phyloP scores from a whole-genome alignment of 2,888 invertebrate genomes.

The Lochmaea crataegi region DNA sequence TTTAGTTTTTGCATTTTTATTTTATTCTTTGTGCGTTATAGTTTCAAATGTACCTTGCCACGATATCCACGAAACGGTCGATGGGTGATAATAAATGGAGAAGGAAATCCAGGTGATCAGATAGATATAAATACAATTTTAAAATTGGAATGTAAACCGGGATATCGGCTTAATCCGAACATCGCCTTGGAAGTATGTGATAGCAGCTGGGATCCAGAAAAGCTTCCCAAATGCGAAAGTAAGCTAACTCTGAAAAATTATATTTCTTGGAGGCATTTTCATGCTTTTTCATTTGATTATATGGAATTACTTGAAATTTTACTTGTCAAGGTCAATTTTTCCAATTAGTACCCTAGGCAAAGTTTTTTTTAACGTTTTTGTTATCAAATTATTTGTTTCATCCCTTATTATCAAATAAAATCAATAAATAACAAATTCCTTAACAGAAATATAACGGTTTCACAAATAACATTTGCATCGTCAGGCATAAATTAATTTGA shows the following conservation, averaged over 20 bases:
- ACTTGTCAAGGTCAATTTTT: too few relatives aligned
- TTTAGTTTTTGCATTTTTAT: neutral
- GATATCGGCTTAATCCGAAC: slow-evolving; percentile 27
- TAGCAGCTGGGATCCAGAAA: slow-evolving; percentile 24
- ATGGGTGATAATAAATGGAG: slow-evolving; percentile 40
- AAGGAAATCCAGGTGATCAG: slow-evolving; percentile 36
- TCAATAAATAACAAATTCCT: too few relatives aligned
- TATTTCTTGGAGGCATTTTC: too few relatives aligned
- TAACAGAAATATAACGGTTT: too few relatives aligned
- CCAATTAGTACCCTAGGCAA: too few relatives aligned
- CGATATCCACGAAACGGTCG: slow-evolving; percentile 35
- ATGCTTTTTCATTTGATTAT: too few relatives aligned
- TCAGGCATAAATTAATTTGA: neutral
- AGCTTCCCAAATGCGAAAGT: slow-evolving; percentile 41
- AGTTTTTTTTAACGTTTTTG: too few relatives aligned
- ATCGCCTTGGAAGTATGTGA: slow-evolving; percentile 36
- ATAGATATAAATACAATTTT: slow-evolving; percentile 37
- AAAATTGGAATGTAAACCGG: slow-evolving; percentile 35
- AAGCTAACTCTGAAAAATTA: slow-evolving; percentile 7
- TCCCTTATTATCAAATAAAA: too few relatives aligned
- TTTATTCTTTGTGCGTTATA: neutral
- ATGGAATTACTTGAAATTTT: too few relatives aligned
- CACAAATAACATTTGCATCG: too few relatives aligned
- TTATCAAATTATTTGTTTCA: too few relatives aligned
- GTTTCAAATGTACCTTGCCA: slow-evolving; percentile 37